phyloP scores from a whole-genome alignment of 1,140 invertebrate species.

The Bombus soroeensis region DNA sequence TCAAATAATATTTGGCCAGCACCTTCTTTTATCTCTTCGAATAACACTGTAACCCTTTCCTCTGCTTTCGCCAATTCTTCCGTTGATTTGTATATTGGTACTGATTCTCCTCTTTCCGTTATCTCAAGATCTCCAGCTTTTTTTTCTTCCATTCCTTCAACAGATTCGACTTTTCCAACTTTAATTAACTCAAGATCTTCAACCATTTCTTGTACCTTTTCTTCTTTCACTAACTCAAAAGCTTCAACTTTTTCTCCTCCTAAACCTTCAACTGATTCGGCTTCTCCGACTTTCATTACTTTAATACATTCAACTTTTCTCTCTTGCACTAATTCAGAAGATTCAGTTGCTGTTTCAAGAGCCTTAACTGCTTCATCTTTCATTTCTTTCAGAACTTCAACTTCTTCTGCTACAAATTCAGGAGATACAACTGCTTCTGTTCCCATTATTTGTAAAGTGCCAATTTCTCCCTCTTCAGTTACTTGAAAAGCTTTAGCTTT shows the following conservation, averaged over 20 bases:
- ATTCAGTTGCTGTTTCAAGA: not conserved
- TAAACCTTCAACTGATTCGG: not conserved
- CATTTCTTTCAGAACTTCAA: not conserved
- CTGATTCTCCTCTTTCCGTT: not conserved
- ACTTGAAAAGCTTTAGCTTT: not conserved
- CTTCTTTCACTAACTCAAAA: too few species aligned
- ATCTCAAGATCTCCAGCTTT: not conserved
- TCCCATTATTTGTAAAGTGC: not conserved
- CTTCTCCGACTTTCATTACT: not conserved
- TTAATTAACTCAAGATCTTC: too few species aligned
- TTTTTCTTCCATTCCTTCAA: not conserved
- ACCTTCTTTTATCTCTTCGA: not conserved
- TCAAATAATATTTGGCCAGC: not conserved
- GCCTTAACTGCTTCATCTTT: not conserved
- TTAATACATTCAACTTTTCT: not conserved
- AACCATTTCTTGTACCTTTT: too few species aligned
- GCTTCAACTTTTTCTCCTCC: too few species aligned
- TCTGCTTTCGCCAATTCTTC: not conserved
- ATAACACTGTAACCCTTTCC: too few species aligned
- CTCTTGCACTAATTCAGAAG: not conserved
- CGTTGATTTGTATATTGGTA: not conserved
- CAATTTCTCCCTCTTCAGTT: not conserved
- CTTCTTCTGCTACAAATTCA: not conserved
- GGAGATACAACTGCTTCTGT: not conserved
- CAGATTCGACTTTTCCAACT: not conserved